These are phyloP conservation scores for Rhopalosiphum maidis DNA, from an alignment of 1,140 invertebrate species.

Conservation along the genomic window DNA sequence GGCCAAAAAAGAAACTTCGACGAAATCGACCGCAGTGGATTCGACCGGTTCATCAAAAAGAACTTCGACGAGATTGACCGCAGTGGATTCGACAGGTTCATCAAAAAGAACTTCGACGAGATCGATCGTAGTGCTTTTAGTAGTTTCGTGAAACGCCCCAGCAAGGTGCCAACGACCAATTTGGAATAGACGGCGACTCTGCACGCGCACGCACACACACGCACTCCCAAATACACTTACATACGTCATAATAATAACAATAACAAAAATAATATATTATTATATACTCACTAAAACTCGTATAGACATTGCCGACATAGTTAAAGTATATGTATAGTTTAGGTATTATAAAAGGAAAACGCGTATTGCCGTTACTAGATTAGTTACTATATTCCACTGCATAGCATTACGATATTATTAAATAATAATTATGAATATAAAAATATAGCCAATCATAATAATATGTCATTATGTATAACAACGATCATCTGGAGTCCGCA, in stretches of 20 bases:
- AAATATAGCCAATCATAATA: background rate
- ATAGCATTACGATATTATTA: background rate
- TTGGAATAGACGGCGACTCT: background rate
- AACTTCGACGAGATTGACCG: conserved; percentile 71
- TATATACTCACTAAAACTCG: background rate
- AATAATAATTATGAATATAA: background rate
- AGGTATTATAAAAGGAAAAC: background rate
- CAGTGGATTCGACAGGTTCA: conserved; percentile 63
- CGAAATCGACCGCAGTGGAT: conserved; percentile 68
- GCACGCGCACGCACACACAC: background rate
- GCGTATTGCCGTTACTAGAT: background rate
- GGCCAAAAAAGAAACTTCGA: conserved; percentile 65
- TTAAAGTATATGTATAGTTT: background rate
- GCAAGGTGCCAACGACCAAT: conserved; percentile 19
- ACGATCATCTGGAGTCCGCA: background rate
- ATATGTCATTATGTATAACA: background rate
- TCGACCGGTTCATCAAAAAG: conserved; percentile 64
- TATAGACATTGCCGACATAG: background rate
- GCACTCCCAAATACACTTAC: background rate
- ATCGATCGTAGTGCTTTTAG: conserved; percentile 69
- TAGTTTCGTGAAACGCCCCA: conserved; percentile 65
- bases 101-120: conserved; percentile 70
- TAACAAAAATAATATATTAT: background rate
- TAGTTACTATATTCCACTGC: background rate
- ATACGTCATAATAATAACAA: background rate